Conservation (phyloP, 2,888 invertebrate species). For the Xylocampa areola region DNA sequence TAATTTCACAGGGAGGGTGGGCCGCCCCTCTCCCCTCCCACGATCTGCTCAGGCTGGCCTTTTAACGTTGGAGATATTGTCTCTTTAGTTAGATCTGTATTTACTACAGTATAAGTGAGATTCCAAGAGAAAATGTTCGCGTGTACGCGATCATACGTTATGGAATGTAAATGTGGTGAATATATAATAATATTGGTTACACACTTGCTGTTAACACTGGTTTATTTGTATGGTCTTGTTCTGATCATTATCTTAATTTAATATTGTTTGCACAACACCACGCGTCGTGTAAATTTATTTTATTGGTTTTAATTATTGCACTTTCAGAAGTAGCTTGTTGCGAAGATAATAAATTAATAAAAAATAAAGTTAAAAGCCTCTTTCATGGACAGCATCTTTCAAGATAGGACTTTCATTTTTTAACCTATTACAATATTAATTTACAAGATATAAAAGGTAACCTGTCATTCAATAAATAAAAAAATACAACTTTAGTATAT, state of each 20-base stretch:
- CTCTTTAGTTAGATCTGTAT: conserved; percentile 88
- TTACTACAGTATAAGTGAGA: conserved; percentile 80
- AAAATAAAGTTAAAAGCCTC: too few species aligned
- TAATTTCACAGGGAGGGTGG: conserved; percentile 86
- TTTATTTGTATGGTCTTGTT: conserved; percentile 19
- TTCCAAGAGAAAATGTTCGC: conserved; percentile 66
- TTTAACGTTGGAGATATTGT: conserved; percentile 89
- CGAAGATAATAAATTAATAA: too few species aligned
- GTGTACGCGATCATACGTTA: conserved; percentile 23
- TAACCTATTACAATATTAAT: too few species aligned
- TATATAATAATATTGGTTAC: conserved; percentile 42
- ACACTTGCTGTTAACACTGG: conserved; percentile 15
- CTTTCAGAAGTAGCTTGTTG: not conserved
- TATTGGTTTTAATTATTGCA: conserved; percentile 10
- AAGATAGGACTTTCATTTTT: too few species aligned
- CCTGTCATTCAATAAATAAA: too few species aligned
- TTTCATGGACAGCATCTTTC: too few species aligned
- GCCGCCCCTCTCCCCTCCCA: conserved; percentile 67
- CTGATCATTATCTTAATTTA: conserved; percentile 37
- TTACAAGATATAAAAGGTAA: too few species aligned
- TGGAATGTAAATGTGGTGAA: conserved; percentile 34
- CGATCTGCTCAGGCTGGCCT: conserved; percentile 84
- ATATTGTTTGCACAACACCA: conserved; percentile 22
- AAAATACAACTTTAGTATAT: too few species aligned
- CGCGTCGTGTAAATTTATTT: conserved; percentile 1